These are phyloP conservation scores for Tokudaia tokunoshimensis DNA, from an alignment of 2,797 vertebrate species.

Conservation along the genomic window DNA sequence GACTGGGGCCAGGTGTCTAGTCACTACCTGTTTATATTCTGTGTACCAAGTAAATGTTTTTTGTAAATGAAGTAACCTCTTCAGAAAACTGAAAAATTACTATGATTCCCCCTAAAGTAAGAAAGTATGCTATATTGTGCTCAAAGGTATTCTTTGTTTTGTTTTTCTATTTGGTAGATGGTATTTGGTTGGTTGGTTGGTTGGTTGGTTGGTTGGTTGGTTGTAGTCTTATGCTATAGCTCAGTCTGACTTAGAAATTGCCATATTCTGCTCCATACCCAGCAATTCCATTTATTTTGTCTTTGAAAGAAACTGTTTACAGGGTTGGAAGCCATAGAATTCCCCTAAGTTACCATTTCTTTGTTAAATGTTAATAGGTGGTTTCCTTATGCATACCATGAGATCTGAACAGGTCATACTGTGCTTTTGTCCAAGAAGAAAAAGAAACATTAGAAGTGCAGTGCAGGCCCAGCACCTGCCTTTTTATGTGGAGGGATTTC, in stretches of 20 bases:
- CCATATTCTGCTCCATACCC: not conserved
- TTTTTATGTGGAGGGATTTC: too few relatives aligned
- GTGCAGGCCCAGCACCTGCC: not conserved
- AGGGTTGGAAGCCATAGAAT: not conserved
- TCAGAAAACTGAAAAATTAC: not conserved
- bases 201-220: not conserved
- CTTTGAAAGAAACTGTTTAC: not conserved
- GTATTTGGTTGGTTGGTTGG: not conserved
- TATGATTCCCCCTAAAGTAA: not conserved
- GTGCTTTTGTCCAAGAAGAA: not conserved
- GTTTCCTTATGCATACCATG: not conserved
- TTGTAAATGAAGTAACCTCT: not conserved
- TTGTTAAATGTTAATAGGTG: not conserved
- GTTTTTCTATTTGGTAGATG: not conserved
- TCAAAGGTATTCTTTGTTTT: not conserved
- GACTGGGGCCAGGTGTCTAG: not conserved
- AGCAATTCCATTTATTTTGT: constrained; percentile 17
- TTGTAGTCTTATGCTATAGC: not conserved
- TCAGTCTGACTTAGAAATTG: not conserved
- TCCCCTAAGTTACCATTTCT: not conserved
- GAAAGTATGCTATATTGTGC: not conserved
- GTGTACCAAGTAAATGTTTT: not conserved
- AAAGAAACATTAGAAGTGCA: not conserved
- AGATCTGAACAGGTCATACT: not conserved
- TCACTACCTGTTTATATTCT: not conserved